Conservation (phyloP, 37 sponge, comb jelly and placozoan species). For the Mnemiopsis leidyi region DNA sequence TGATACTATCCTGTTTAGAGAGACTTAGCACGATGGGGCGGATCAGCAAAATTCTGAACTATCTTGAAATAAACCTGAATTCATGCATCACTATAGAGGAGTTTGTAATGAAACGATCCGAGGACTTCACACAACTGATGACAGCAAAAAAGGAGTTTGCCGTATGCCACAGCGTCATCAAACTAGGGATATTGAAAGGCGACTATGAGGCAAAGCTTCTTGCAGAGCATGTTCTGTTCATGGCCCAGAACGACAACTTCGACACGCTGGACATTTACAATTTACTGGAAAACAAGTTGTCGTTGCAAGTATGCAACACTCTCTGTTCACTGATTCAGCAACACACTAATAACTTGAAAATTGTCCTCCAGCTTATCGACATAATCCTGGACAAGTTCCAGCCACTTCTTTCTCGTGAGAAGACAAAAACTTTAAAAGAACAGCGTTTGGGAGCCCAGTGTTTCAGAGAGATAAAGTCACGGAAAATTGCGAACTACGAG, state of each 20-base stretch:
- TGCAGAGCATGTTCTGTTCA: conserved; percentile 47
- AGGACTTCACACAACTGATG: conserved; percentile 52
- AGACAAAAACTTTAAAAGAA: neutral
- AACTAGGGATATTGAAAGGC: conserved; percentile 36
- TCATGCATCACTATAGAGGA: neutral
- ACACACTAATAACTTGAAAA: conserved; percentile 53
- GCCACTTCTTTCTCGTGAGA: neutral
- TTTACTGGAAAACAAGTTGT: neutral
- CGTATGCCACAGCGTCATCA: conserved; percentile 43
- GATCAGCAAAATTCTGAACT: conserved; percentile 43
- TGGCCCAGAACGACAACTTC: conserved; percentile 54
- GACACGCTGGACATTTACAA: conserved; percentile 61
- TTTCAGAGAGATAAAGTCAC: neutral
- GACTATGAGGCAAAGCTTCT: conserved; percentile 30
- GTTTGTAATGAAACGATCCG: neutral
- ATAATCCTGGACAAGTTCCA: conserved; percentile 48
- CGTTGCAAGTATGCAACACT: neutral
- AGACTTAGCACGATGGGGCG: conserved; percentile 35
- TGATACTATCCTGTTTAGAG: conserved; percentile 22
- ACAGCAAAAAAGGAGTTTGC: conserved; percentile 51
- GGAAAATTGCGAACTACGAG: neutral
- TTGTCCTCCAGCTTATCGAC: conserved; percentile 44
- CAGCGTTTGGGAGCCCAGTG: conserved; percentile 57
- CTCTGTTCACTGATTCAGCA: neutral
- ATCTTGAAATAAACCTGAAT: neutral